Evolutionary conservation across 2,797 vertebrate species (phyloP).

Genomic region (Aratinga solstitialis): DNA sequence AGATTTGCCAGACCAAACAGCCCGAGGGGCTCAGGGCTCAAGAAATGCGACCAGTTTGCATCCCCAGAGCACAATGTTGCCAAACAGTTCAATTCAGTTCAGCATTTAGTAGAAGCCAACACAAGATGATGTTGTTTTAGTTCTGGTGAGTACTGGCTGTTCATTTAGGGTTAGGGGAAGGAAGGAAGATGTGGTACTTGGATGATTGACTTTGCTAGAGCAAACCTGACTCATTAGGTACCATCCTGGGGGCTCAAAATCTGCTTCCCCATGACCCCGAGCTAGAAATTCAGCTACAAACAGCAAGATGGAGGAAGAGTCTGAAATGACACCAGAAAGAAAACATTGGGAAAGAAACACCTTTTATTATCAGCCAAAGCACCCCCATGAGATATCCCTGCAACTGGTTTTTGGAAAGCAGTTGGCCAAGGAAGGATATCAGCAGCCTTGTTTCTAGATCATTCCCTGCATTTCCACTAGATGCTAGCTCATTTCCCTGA

Average conservation of each 20-base stretch:
- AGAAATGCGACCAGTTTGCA: neutral
- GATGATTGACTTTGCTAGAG: neutral
- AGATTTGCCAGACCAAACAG: neutral
- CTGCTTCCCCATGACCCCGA: neutral
- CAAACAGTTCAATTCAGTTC: neutral
- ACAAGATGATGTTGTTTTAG: neutral
- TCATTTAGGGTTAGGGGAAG: neutral
- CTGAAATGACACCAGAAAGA: neutral
- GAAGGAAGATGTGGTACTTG: neutral
- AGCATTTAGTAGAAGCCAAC: neutral
- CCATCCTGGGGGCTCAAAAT: neutral
- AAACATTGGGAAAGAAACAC: neutral
- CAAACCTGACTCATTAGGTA: neutral
- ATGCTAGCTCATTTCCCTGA: neutral
- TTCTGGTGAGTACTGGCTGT: neutral
- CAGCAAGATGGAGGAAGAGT: accelerated
- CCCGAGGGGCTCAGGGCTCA: neutral
- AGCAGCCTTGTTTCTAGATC: neutral
- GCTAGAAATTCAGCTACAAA: neutral
- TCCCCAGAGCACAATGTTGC: neutral
- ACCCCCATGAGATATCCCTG: accelerated
- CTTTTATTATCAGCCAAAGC: neutral
- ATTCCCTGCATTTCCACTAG: neutral
- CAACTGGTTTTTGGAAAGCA: neutral
- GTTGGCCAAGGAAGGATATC: neutral